phyloP scores from a whole-genome alignment of 2,113 vertebrate genomes.

The Mobula birostris region DNA sequence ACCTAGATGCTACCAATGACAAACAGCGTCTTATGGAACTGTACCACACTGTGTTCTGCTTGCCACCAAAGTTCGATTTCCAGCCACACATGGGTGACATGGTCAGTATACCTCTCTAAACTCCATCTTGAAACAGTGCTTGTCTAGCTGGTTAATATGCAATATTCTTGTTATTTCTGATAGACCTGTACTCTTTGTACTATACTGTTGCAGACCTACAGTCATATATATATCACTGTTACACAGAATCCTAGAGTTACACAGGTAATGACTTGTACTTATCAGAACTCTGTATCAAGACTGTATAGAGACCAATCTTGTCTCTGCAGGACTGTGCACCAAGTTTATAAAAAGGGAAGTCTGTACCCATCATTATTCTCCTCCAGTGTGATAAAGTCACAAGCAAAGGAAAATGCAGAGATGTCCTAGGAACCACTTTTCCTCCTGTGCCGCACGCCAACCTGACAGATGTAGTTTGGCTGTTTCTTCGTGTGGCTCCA shows the following conservation, averaged over 20 bases:
- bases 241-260: too few species aligned
- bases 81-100: slow-evolving; percentile 97
- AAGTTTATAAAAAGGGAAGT: too few species aligned
- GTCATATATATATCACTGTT: too few species aligned
- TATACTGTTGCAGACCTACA: too few species aligned
- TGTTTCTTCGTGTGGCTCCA: background rate
- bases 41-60: slow-evolving; percentile 96
- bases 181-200: background rate
- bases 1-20: slow-evolving; percentile 85
- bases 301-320: too few species aligned
- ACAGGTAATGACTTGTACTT: too few species aligned
- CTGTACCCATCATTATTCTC: background rate
- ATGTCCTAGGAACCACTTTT: background rate
- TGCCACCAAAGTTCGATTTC: slow-evolving; percentile 91
- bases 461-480: background rate
- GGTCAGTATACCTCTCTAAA: slow-evolving; percentile 54
- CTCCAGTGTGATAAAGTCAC: background rate
- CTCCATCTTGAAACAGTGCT: background rate
- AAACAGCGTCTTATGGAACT: slow-evolving; percentile 97
- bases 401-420: background rate
- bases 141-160: background rate
- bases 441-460: background rate
- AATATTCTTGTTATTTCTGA: background rate
- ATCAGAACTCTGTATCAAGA: too few species aligned
- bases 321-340: too few species aligned